Base-by-base conservation (phyloP, 2,888 invertebrate species). In the Microdon myrmicae region DNA sequence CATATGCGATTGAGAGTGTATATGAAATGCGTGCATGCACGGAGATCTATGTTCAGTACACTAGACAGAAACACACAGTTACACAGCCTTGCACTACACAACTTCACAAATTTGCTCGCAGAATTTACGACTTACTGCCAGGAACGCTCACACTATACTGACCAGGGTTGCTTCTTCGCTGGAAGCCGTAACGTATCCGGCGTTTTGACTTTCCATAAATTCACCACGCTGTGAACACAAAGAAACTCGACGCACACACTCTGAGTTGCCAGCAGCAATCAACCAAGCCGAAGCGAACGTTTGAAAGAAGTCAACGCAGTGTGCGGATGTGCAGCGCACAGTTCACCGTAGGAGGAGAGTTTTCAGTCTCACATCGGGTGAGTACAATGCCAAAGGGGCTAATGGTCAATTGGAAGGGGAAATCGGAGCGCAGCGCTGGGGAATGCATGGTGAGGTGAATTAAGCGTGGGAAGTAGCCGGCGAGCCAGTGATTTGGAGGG, bases 141-240 rank as follows among this genome's bases (percentile, higher is more conserved):
- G 23, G 51, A 64, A 56, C 53, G 64, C 64, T 64, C 64, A 64
- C 64, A 53, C 64, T 58, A 64, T 53, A 64, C 64, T 64, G 64
- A 64, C 56, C 28, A 39, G 37, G 53, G 53, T 56, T 45, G 51
- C 38, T 37, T 14, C 45, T 45, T 51, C 22, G 56, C 56, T 51
- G 64, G 56, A 64, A 64, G 53, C 64, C 45, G 58, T 64, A 64
- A 64, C 64, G 64, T 64, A 58, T 58, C 58, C 56, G 47, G 47
- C n/a, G n/a, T 58, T 64, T 64, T 58, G 51, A 64, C 58, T 64
- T 64, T 64, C 53, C 64, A 47, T 56, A 32, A 56, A 64, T 32
- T 64, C 64, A 64, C 64, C 64, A 64, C 51, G 25, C 53, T 7
- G 22, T 8, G 22, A 22, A 22, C 6, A 22, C 22, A 22, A 22